Conservation (phyloP, 2,888 invertebrate genomes). For the Eupithecia vulgata region DNA sequence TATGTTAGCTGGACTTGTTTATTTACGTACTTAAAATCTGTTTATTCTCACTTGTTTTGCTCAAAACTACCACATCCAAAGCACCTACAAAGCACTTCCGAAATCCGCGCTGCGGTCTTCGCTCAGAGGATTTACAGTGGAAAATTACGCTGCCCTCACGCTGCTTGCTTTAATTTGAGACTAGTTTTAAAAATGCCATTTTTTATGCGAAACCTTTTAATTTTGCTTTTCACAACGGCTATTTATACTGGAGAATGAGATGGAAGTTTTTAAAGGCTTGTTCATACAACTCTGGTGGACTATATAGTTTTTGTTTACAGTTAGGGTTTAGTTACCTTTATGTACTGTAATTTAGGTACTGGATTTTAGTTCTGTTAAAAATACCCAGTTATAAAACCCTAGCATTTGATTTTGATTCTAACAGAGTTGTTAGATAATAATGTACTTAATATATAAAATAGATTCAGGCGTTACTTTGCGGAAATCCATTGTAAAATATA, state of each 20-base stretch:
- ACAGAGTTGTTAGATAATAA: too few relatives aligned
- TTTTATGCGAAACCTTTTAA: constrained; percentile 52
- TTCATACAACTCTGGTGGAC: neutral
- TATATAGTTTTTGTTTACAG: neutral
- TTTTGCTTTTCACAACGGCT: constrained; percentile 40
- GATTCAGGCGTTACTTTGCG: too few relatives aligned
- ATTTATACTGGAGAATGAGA: constrained; percentile 37
- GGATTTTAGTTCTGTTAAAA: too few relatives aligned
- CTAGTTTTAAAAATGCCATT: constrained; percentile 56
- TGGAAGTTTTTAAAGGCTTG: constrained; percentile 7
- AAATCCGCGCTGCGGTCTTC: constrained; percentile 51
- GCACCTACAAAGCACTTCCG: constrained; percentile 5
- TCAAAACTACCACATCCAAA: constrained; percentile 13
- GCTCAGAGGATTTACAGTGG: constrained; percentile 54
- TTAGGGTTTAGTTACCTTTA: neutral
- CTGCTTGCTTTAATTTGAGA: constrained; percentile 64
- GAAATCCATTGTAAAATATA: too few relatives aligned
- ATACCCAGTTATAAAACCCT: too few relatives aligned
- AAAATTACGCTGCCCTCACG: constrained; percentile 63
- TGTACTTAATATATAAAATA: too few relatives aligned
- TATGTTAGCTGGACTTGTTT: neutral
- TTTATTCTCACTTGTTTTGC: neutral
- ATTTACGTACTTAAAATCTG: neutral
- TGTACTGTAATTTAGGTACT: too few relatives aligned
- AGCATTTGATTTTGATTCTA: too few relatives aligned